These are phyloP conservation scores for Drosophila prosaltans DNA, from an alignment of 1,140 invertebrate species.

Conservation along the genomic window DNA sequence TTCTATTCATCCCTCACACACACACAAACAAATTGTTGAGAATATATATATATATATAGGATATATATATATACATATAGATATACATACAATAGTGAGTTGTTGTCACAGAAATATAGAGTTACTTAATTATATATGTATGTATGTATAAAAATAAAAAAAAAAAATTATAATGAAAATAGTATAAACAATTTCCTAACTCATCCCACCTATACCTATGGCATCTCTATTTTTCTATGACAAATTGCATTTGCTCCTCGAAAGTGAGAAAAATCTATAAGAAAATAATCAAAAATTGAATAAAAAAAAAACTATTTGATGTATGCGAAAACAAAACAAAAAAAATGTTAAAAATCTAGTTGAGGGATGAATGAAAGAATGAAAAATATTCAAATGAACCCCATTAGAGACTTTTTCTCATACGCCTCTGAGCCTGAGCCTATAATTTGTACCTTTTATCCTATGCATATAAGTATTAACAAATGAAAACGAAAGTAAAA, in stretches of 20 bases:
- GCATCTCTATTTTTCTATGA: constrained; percentile 81
- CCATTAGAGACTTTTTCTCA: constrained; percentile 73
- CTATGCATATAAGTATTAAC: constrained; percentile 69
- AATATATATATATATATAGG: constrained; percentile 14
- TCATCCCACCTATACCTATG: constrained; percentile 70
- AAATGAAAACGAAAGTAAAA: constrained; percentile 22
- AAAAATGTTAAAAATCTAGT: constrained; percentile 48
- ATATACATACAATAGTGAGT: constrained; percentile 27
- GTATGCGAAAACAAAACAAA: constrained; percentile 34
- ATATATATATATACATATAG: not conserved
- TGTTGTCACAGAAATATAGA: constrained; percentile 49
- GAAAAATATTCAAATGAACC: constrained; percentile 37
- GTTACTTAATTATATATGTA: constrained; percentile 53
- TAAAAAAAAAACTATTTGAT: constrained; percentile 54
- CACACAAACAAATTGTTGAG: constrained; percentile 44
- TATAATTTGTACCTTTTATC: constrained; percentile 77
- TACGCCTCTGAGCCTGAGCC: constrained; percentile 69
- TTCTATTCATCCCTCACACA: constrained; percentile 5
- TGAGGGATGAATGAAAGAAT: constrained; percentile 21
- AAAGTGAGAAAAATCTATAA: constrained; percentile 61
- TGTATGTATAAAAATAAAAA: not conserved
- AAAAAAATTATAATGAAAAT: constrained; percentile 22
- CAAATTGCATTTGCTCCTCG: constrained; percentile 62
- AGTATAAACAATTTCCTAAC: constrained; percentile 78
- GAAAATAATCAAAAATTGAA: constrained; percentile 25